Conservation (phyloP, 2,888 invertebrate species). For the Cephonodes hylas region DNA sequence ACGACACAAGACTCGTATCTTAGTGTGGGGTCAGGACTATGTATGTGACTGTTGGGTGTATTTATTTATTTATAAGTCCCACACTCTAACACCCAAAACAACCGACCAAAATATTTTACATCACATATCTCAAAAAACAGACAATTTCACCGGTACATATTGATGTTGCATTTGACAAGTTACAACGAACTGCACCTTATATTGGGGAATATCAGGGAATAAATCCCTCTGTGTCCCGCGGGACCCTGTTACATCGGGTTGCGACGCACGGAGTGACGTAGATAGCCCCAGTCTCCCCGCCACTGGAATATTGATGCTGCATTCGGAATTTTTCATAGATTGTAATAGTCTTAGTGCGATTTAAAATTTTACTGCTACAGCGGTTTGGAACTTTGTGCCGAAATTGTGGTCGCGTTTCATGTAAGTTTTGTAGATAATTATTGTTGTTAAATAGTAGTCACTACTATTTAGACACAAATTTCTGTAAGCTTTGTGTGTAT, state of each 20-base stretch:
- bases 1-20: too few species aligned
- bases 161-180: not conserved
- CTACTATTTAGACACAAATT: too few species aligned
- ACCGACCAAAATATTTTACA: too few species aligned
- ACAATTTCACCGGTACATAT: not conserved
- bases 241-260: not conserved
- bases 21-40: too few species aligned
- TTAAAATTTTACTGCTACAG: constrained; percentile 5
- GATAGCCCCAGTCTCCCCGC: not conserved
- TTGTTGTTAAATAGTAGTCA: too few species aligned
- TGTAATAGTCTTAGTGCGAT: not conserved
- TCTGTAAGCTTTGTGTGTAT: too few species aligned
- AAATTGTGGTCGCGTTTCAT: not conserved
- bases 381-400: not conserved
- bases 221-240: not conserved
- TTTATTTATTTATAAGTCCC: too few species aligned
- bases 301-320: not conserved
- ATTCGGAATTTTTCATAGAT: not conserved
- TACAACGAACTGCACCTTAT: not conserved
- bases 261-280: not conserved
- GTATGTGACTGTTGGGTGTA: too few species aligned
- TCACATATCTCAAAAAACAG: not conserved
- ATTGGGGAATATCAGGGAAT: constrained; percentile 2
- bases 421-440: not conserved
- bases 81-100: too few species aligned